phyloP scores from a whole-genome alignment of 2,888 invertebrate species.

The Pristionchus arcanus region DNA sequence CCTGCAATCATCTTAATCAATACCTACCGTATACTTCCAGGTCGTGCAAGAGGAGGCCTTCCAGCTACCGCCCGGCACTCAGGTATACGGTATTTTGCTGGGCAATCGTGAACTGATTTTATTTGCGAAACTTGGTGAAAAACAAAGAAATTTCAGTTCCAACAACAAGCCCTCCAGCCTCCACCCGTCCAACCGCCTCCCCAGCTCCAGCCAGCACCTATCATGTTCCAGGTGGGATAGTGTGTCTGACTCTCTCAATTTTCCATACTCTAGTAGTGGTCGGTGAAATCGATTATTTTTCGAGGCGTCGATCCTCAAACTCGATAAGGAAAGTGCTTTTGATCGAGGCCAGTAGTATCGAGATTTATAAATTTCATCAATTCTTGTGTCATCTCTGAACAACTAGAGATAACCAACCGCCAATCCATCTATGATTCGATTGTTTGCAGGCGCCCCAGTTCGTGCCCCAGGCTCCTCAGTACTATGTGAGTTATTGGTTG shows the following conservation, averaged over 20 bases:
- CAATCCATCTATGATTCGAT: no score
- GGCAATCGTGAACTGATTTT: not conserved
- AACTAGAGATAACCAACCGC: no score
- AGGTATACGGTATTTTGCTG: not conserved
- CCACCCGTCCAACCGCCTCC: not conserved
- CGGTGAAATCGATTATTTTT: no score
- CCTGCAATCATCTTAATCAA: not conserved
- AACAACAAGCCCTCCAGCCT: conserved; percentile 23
- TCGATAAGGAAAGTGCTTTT: no score
- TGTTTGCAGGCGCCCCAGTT: not conserved
- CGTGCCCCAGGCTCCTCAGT: not conserved
- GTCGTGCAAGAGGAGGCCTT: conserved; percentile 44
- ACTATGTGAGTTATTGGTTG: not conserved
- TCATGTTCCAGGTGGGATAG: not conserved
- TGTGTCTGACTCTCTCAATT: no score
- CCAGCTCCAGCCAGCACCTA: not conserved
- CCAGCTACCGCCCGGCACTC: conserved; percentile 47
- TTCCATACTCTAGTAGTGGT: no score
- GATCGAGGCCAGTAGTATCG: no score
- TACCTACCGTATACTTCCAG: not conserved
- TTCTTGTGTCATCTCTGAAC: no score
- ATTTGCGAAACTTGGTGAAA: no score
- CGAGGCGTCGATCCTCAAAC: no score
- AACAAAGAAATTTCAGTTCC: not conserved
- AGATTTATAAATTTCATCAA: no score